A percentile compares a stretch with the other conserved stretches of the same genome.
phyloP scores from a whole-genome alignment of 2,113 vertebrate genomes.

The Oreochromis spilurus region DNA sequence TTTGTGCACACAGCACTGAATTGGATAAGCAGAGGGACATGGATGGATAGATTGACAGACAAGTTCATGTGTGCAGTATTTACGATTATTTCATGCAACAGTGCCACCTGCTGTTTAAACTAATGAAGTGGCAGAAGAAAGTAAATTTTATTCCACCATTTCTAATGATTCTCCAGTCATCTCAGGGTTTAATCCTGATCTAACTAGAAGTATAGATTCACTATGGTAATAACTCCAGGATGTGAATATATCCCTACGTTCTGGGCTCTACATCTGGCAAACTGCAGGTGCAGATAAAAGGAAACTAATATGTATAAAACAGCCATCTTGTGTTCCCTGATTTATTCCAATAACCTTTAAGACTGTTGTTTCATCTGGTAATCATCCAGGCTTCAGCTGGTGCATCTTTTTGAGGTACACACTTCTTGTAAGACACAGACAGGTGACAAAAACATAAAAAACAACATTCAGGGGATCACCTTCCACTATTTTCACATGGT shows the following conservation, averaged over 20 bases:
- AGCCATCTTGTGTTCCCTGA: rapidly evolving
- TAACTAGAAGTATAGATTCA: neutral
- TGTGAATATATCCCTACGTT: rapidly evolving
- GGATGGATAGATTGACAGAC: neutral
- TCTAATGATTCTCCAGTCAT: neutral
- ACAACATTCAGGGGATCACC: neutral
- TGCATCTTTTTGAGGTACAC: neutral
- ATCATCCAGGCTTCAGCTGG: neutral
- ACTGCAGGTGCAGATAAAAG: rapidly evolving
- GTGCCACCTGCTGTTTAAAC: neutral
- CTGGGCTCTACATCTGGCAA: rapidly evolving
- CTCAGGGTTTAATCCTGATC: neutral
- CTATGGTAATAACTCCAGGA: neutral
- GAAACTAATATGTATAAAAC: rapidly evolving
- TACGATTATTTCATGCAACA: neutral
- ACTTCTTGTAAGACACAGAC: neutral
- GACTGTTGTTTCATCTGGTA: neutral
- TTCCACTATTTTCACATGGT: neutral
- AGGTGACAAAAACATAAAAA: neutral
- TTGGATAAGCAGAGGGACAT: neutral
- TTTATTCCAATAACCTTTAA: rapidly evolving
- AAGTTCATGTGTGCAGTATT: neutral
- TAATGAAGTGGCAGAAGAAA: neutral
- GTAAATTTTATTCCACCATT: neutral
- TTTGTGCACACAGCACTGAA: rapidly evolving